Percentiles rank a stretch among this genome's conserved stretches.
These are phyloP conservation scores for Dipodomys stephensi DNA, from an alignment of 2,113 vertebrate species.

Conservation along the genomic window DNA sequence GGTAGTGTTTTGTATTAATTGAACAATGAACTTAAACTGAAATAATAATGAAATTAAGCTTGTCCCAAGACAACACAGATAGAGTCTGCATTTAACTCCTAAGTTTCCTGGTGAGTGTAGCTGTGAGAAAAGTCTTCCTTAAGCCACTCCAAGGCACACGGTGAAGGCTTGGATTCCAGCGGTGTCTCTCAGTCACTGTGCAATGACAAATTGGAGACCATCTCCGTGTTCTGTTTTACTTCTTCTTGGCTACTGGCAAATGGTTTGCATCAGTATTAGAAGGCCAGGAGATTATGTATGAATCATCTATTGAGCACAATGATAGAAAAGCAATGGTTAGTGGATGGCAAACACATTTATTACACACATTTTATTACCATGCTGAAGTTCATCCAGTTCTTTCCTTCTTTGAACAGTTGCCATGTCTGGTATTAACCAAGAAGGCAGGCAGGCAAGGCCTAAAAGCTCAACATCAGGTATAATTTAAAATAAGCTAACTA, in stretches of 20 bases:
- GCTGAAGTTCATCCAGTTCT: background rate
- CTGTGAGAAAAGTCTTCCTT: background rate
- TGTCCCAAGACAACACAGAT: background rate
- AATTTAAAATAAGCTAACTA: background rate
- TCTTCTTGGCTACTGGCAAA: background rate
- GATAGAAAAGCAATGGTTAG: background rate
- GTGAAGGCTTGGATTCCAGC: background rate
- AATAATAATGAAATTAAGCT: background rate
- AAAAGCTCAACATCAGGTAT: background rate
- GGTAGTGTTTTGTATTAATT: background rate
- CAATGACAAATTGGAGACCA: background rate
- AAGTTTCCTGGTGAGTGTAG: background rate
- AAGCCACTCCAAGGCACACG: background rate
- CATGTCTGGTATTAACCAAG: background rate
- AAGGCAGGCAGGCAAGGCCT: background rate
- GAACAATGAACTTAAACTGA: slow-evolving; percentile 28
- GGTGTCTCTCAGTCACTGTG: background rate
- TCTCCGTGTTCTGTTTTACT: background rate
- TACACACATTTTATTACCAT: background rate
- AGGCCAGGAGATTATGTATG: background rate
- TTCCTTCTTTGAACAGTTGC: background rate
- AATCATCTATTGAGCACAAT: background rate
- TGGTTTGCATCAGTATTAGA: background rate
- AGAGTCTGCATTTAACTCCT: background rate
- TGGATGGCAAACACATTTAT: slow-evolving; percentile 8